Evolutionary conservation across 2,797 vertebrate species (phyloP).

Genomic region (Benthosema pterotum): DNA sequence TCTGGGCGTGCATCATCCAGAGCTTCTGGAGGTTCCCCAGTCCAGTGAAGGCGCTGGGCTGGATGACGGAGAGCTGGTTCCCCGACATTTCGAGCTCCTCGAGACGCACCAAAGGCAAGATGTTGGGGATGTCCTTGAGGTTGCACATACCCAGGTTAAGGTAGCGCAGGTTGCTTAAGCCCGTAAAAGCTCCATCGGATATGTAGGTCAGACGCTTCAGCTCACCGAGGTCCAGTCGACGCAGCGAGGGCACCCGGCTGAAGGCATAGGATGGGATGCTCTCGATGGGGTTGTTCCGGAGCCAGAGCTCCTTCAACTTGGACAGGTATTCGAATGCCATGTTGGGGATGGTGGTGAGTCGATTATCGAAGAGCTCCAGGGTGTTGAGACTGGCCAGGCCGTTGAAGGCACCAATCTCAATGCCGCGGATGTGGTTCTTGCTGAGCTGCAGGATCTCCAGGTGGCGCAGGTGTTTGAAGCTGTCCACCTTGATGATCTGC

Average conservation of each 20-base stretch:
- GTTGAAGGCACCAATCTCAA: slow-evolving; percentile 99
- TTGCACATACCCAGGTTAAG: slow-evolving; percentile 99
- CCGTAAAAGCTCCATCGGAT: slow-evolving; percentile 98
- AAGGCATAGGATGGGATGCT: slow-evolving; percentile 99
- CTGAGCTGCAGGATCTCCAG: slow-evolving; percentile 97
- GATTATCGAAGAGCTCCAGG: slow-evolving; percentile 99
- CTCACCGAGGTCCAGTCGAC: slow-evolving; percentile 94
- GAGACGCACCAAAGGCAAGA: slow-evolving; percentile 91
- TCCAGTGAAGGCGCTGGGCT: slow-evolving; percentile 95
- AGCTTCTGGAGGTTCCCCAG: slow-evolving; percentile 96
- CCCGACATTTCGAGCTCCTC: slow-evolving; percentile 99
- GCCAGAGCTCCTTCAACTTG: slow-evolving; percentile 98
- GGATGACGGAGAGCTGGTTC: slow-evolving; percentile 92
- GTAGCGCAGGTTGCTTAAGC: slow-evolving; percentile 97
- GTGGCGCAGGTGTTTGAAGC: slow-evolving; percentile 97
- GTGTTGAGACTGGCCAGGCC: slow-evolving; percentile 97
- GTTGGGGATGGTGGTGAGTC: slow-evolving; percentile 98
- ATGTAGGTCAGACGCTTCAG: slow-evolving; percentile 98
- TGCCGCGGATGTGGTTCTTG: slow-evolving; percentile 97
- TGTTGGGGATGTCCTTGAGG: slow-evolving; percentile 98
- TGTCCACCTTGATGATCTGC: slow-evolving; percentile 95
- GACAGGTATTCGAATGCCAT: slow-evolving; percentile 99
- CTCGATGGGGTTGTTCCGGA: slow-evolving; percentile 98
- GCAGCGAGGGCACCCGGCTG: slow-evolving; percentile 95
- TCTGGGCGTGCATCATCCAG: slow-evolving; percentile 99